Conservation (phyloP, 2,113 vertebrate genomes). For the Podarcis raffonei region DNA sequence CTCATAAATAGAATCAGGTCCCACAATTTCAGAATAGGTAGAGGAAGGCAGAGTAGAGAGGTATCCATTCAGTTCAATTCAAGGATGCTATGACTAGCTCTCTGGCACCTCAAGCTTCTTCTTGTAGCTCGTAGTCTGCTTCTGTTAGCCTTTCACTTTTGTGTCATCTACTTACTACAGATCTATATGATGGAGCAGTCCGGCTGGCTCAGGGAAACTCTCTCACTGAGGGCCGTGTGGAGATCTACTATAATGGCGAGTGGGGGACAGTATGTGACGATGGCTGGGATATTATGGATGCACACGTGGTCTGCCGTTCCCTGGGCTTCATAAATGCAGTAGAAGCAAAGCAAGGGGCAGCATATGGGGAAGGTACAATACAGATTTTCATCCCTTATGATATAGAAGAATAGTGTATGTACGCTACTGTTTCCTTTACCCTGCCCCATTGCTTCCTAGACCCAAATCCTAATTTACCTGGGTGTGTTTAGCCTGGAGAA, state of each 20-base stretch:
- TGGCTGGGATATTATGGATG: not conserved
- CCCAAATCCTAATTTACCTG: not conserved
- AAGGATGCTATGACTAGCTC: not conserved
- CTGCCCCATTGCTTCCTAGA: not conserved
- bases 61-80: not conserved
- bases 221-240: not conserved
- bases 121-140: not conserved
- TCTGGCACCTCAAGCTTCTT: not conserved
- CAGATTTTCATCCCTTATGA: not conserved
- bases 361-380: not conserved
- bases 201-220: not conserved
- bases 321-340: not conserved
- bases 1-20: not conserved
- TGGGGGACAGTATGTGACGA: constrained; percentile 5
- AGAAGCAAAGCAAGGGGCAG: not conserved
- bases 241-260: not conserved
- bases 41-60: not conserved
- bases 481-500: no score
- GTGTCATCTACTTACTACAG: not conserved
- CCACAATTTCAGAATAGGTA: not conserved
- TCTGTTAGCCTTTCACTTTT: not conserved
- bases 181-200: not conserved
- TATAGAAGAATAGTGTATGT: not conserved
- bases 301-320: not conserved
- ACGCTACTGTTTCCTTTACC: not conserved